Conservation (phyloP, 2,888 invertebrate genomes). For the Cyclophora punctaria region DNA sequence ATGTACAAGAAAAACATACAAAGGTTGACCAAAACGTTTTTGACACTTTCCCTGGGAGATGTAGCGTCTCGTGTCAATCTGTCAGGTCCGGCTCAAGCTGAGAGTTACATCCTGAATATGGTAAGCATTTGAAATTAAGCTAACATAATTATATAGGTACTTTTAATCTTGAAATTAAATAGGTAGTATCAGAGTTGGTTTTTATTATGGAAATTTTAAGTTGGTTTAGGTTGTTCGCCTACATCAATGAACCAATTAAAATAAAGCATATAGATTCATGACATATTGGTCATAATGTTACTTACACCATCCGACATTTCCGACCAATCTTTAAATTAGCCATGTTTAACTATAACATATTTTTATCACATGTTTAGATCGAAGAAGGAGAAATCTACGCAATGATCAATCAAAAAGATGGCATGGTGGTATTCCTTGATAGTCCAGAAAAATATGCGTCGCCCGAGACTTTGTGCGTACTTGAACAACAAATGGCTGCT, state of each 20-base stretch:
- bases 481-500: constrained; percentile 89
- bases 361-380: constrained; percentile 77
- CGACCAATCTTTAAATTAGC: not conserved
- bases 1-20: constrained; percentile 98
- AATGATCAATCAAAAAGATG: constrained; percentile 97
- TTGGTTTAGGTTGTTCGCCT: too few relatives aligned
- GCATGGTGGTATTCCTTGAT: constrained; percentile 97
- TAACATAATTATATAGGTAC: not conserved
- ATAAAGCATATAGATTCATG: too few relatives aligned
- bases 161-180: too few relatives aligned
- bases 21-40: constrained; percentile 94
- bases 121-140: constrained; percentile 55
- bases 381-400: constrained; percentile 98
- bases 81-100: constrained; percentile 89
- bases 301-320: not conserved
- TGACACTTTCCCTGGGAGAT: constrained; percentile 91
- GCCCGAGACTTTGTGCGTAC: constrained; percentile 87
- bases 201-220: too few relatives aligned
- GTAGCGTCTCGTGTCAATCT: constrained; percentile 93
- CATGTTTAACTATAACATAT: constrained; percentile 2
- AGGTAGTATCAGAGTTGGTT: too few relatives aligned
- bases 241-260: too few relatives aligned
- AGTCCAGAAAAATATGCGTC: constrained; percentile 96
- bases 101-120: constrained; percentile 96
- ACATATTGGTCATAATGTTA: too few relatives aligned